Evolutionary conservation across 2,113 vertebrate genomes (phyloP).

Genomic region (Tichodroma muraria): DNA sequence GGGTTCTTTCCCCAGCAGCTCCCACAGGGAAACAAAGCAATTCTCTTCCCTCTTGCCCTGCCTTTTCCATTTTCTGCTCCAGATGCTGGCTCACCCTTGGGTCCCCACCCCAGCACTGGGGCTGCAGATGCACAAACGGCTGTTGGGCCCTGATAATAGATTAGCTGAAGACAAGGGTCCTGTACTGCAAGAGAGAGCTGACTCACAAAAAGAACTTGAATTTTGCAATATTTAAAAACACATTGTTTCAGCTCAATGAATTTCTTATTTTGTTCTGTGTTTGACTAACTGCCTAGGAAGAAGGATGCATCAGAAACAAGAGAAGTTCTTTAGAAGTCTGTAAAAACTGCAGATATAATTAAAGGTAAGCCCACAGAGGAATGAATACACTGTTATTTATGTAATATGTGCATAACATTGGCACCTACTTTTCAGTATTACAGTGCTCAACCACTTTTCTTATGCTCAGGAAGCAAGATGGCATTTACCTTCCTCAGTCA

Average conservation of each 20-base stretch:
- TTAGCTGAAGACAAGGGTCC: neutral
- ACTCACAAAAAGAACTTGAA: neutral
- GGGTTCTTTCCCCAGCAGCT: neutral
- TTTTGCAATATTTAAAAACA: neutral
- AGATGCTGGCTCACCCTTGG: neutral
- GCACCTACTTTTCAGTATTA: neutral
- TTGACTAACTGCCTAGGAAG: neutral
- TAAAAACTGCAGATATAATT: neutral
- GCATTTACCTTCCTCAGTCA: neutral
- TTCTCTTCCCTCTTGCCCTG: neutral
- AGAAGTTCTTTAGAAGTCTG: neutral
- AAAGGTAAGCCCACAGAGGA: slow-evolving; percentile 1
- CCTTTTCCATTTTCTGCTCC: neutral
- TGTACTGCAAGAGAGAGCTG: neutral
- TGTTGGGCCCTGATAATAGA: slow-evolving; percentile 30
- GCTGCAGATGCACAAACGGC: neutral
- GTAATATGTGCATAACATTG: neutral
- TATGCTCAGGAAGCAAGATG: neutral
- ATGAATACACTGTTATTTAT: neutral
- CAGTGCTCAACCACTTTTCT: neutral
- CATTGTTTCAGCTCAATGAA: neutral
- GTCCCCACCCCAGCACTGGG: neutral
- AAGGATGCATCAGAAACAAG: neutral
- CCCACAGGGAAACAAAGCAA: neutral
- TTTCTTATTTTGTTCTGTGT: neutral